Base-by-base conservation (phyloP, 2,888 invertebrate genomes). In the Sarcophaga carnaria region DNA sequence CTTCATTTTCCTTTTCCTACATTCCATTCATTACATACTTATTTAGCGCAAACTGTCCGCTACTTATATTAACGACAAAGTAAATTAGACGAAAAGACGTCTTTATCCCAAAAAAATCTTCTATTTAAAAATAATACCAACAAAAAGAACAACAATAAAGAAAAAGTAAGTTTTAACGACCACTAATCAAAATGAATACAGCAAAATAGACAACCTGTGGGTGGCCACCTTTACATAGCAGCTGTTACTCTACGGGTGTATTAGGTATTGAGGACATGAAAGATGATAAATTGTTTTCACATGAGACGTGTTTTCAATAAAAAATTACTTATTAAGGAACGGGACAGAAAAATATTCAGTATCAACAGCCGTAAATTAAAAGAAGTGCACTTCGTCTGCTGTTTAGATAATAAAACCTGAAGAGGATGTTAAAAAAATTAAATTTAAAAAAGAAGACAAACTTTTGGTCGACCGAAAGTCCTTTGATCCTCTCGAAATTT, bases 51-150 rank as follows among this genome's bases (percentile, higher is more conserved):
- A 77, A 78, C 72, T 83, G 20, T 54, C 54, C 25, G 17, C 45
- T 60, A 83, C 74, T 83, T 72, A 79, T 69, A 74, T 54, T 63
- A 78, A 79, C n/a, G 78, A 79, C 14, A 69, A 83, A 79, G 69
- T 83, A 83, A 74, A 83, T 74, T 49, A 49, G 20, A 22, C 22
- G 25, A 69, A 0, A 47, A 77, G 25, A 47, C 72, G 10, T 63
- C 17, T 63, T 49, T 12, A 27, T 3, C 5, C 12, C 3, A 1
- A 37, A 37, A 67, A 62, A 64, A n/a, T 3, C 11, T 22, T 22
- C n/a, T 37, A 66, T 60, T 74, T 70, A 17, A 4, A 17, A 1
- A 69, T 74, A 14, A 45, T 69, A 63, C 63, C 60, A 47, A 59
- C 67, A 74, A 8, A 1, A 22, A 22, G 1, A 22, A 22, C 22